Evolutionary conservation across 2,113 vertebrate species (phyloP).

Genomic region (Calyptommatus sinebrachiatus): DNA sequence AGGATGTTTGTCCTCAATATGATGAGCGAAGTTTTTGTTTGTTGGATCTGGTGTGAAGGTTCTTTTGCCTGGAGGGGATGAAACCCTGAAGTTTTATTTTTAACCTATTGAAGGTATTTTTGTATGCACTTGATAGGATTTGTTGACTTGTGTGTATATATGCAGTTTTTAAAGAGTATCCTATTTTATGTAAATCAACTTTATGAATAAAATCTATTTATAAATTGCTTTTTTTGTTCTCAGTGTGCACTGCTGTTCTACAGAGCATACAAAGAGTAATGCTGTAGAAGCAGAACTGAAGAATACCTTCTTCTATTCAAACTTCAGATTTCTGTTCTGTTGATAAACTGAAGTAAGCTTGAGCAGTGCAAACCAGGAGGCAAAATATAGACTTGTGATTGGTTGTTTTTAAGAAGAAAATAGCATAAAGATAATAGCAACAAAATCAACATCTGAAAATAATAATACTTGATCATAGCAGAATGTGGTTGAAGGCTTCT

Average conservation of each 20-base stretch:
- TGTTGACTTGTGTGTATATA: constrained; percentile 77
- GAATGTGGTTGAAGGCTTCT: no score
- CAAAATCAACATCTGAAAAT: no score
- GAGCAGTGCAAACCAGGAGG: neutral
- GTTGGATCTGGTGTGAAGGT: constrained; percentile 65
- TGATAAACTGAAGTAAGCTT: neutral
- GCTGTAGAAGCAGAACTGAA: neutral
- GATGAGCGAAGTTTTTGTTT: constrained; percentile 42
- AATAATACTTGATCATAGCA: no score
- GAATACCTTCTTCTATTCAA: neutral
- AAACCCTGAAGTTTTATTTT: constrained; percentile 68
- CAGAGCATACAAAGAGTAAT: neutral
- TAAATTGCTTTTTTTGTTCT: constrained; percentile 58
- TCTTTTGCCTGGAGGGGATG: constrained; percentile 43
- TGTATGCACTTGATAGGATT: constrained; percentile 82
- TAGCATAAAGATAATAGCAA: no score
- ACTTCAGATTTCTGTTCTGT: neutral
- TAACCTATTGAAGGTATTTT: constrained; percentile 76
- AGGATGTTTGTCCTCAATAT: constrained; percentile 42
- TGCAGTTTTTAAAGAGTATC: constrained; percentile 80
- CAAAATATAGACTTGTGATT: no score
- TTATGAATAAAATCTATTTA: constrained; percentile 96
- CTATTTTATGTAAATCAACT: constrained; percentile 91
- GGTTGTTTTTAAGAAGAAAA: no score
- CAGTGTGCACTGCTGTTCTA: neutral